Base-by-base conservation (phyloP, 2,888 invertebrate genomes). In the Epsilonema sp. region DNA sequence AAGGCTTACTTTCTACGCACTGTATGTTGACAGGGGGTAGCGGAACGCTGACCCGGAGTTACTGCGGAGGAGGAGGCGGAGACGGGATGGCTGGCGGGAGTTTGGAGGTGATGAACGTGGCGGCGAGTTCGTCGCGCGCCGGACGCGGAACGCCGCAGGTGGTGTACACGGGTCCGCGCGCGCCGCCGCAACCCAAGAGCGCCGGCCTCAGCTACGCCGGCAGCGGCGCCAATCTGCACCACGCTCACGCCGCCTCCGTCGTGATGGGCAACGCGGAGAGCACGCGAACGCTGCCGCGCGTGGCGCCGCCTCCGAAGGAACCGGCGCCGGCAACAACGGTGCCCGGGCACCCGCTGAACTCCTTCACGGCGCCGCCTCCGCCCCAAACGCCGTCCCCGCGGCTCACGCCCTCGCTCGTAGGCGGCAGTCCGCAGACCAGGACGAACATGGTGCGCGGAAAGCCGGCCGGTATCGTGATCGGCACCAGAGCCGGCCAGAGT, bases 91-190 rank as follows among this genome's bases (percentile, higher is more conserved):
- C 60, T 2, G 56, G 58, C 11, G 52, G 53, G 21, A 61, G 60
- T 48, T 44, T 62, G 36, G 62, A 62, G 38, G n/a, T n/a, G n/a
- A 41, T 39, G 13, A 43, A 37, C 21, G 20, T 25, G 20, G 23
- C 47, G 47, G 52, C 20, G 36, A 13, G 19, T 4, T 19, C 3
- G 16, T 20, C n/a, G n/a, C n/a, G 31, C 2, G 20, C 51, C 22
- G 51, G 55, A 23, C 60, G 57, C 45, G 39, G 59, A 38, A 62
- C 60, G 5, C 60, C 63, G 2, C 60, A 62, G 44, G 56, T 64
- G 31, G 53, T 63, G 23, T 64, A 63, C 47, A 58, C 64, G 1
- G 62, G 61, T 36, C 57, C 56, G 20, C 1, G 48, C 37, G 51
- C 56, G 41, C 54, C 60, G 56, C 58, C 56, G 16, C 57, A 56